These are phyloP conservation scores for Sebastes nivosus DNA, from an alignment of 2,797 vertebrate species.

Conservation along the genomic window DNA sequence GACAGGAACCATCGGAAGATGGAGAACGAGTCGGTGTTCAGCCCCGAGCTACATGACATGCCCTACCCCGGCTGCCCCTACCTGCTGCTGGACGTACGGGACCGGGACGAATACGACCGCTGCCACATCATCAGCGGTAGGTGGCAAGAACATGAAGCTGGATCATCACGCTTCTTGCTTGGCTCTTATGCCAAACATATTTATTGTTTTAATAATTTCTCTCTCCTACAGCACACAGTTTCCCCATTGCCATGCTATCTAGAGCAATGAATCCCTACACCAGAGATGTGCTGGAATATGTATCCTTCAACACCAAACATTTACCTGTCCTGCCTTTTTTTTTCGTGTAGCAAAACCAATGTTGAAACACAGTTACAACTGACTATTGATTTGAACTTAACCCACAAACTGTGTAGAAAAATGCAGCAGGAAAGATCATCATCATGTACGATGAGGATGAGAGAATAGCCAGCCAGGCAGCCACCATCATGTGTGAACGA, in stretches of 20 bases:
- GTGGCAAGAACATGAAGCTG: not conserved
- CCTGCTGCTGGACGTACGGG: slow-evolving; percentile 92
- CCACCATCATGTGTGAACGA: slow-evolving; percentile 93
- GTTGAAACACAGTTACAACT: not conserved
- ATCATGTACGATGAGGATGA: slow-evolving; percentile 96
- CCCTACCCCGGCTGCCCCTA: slow-evolving; percentile 93
- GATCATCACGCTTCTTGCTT: not conserved
- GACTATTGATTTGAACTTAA: slow-evolving; percentile 70
- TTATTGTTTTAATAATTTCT: not conserved
- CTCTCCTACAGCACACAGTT: slow-evolving; percentile 86
- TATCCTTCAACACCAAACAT: slow-evolving; percentile 86
- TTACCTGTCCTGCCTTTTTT: not conserved
- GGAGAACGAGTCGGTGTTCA: not conserved
- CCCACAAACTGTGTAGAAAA: slow-evolving; percentile 83
- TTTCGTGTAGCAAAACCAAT: not conserved
- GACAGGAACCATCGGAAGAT: slow-evolving; percentile 73
- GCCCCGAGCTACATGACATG: slow-evolving; percentile 48
- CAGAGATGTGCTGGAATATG: slow-evolving; percentile 90
- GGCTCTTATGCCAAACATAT: no score
- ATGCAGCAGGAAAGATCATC: slow-evolving; percentile 90
- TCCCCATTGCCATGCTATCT: slow-evolving; percentile 87
- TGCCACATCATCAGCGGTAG: slow-evolving; percentile 93
- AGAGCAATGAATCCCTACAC: slow-evolving; percentile 95
- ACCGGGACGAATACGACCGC: slow-evolving; percentile 87
- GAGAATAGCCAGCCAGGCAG: slow-evolving; percentile 89